Evolutionary conservation across 2,888 invertebrate species (phyloP), one percentile per base, ranked within the genome.

Genomic region (Hololepta plana): DNA sequence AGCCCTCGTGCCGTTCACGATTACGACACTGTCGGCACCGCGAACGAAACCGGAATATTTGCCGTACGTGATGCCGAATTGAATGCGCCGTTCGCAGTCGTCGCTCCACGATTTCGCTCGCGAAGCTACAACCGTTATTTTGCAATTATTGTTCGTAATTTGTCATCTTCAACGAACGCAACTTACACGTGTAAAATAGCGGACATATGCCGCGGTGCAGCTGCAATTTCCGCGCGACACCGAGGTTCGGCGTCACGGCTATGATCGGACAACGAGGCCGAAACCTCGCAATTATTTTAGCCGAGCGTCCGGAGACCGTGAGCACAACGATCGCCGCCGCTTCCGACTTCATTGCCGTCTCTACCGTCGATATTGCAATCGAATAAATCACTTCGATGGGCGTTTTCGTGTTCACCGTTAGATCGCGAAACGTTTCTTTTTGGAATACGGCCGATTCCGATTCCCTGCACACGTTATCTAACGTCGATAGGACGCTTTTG

Each of bases 391-490:
- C 66, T 39, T 77, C 72, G 12, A 33, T 32, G 1, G 39, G 39
- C 3, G 30, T 26, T 4, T 31, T 15, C 5, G 28, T 15, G 12
- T 6, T 20, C n/a, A n/a, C 20, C 4, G 31, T 56, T 21, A 82
- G 51, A 48, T 87, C 82, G 15, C 68, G 66, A 50, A 85, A 84
- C 32, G 76, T 58, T 43, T 74, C 71, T 36, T 67, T 72, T 43
- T 85, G 80, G 70, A 81, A 85, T 30, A 77, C 57, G 1, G 81
- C 80, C 15, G 76, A 67, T 55, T 91, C 91, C 1, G 90, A 87
- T 51, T 90, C 84, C 33, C 38, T 67, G 45, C 82, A 80, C 35
- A 87, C 73, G 39, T 75, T 68, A 22, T 68, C 64, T 54, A 80
- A 69, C 5, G 71, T 70, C 26, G 61, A 60, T 16, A 76, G 64